Evolutionary conservation across 2,797 vertebrate genomes (phyloP), one percentile per base, ranked within the genome.

Genomic region (Anabas testudineus): DNA sequence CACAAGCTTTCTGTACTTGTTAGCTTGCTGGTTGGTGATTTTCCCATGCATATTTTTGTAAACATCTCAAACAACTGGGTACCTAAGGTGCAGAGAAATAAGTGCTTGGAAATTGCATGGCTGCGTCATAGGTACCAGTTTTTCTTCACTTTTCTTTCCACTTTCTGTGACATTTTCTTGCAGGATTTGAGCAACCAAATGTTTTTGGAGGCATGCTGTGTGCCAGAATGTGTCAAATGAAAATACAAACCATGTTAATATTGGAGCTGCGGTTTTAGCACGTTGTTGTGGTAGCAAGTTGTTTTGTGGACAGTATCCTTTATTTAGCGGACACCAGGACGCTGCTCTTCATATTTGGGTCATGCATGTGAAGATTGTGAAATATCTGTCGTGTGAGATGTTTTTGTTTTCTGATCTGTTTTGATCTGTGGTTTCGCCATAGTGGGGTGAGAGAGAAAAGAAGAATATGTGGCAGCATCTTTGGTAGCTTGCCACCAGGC

Each of bases 71-170:
- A 58, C 52, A 47, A 39, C 48, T 18, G 7, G 32, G 15, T 49
- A 10, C 26, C 36, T 10, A 24, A 30, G 3, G 22, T 49, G 30
- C 36, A 60, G 47, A 45, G 32, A 58, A 41, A 34, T 45, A 62
- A 74, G 24, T 73, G 60, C 18, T 58, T 41, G 34, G 41, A 48
- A 65, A 56, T 16, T 73, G 46, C 48, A 32, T 65, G 61, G 65
- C 12, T 18, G 28, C 55, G 60, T 4, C 41, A 63, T 36, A 10
- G 39, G 19, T 60, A 57, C 16, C 24, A 60, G 39, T 70, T 67
- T 62, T 36, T 37, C 12, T 56, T 46, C 49, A 71, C 48, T 42
- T 65, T 68, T 71, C 48, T 42, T 65, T 68, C 71, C 37, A 37
- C 13, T 57, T 56, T 47, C 15, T 7, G 19, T 61, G 32, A 57